Evolutionary conservation across 2,888 invertebrate genomes (phyloP).

Genomic region (Tetranychus truncatus): DNA sequence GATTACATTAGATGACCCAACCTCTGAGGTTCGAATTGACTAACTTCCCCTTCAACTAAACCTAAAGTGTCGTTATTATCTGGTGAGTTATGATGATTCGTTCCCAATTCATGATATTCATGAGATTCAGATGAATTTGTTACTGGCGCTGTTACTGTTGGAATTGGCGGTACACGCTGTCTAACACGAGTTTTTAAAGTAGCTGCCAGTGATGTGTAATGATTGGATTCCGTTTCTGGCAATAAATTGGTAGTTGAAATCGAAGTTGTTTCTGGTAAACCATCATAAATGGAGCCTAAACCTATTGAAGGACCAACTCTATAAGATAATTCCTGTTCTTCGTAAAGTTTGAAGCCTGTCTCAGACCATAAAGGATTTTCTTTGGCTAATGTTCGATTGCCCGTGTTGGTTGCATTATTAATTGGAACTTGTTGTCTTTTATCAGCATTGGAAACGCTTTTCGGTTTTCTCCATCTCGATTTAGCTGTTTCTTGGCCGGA

Average conservation of each 20-base stretch:
- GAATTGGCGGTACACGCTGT: background rate
- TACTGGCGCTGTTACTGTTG: background rate
- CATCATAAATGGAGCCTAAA: background rate
- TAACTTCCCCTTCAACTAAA: background rate
- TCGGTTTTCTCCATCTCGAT: background rate
- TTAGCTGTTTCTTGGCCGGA: background rate
- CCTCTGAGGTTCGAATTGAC: background rate
- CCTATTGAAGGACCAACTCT: background rate
- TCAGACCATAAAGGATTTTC: slow-evolving; percentile 14
- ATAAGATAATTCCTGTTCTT: slow-evolving; percentile 12
- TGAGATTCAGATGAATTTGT: background rate
- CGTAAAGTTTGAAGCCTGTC: slow-evolving; percentile 4
- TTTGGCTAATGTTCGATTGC: background rate
- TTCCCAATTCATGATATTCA: slow-evolving; percentile 8
- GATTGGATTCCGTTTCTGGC: background rate
- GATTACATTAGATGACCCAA: background rate
- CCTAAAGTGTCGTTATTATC: background rate
- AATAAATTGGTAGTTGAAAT: background rate
- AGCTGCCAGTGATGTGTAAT: slow-evolving; percentile 4
- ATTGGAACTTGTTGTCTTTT: slow-evolving; percentile 12
- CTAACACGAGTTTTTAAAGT: background rate
- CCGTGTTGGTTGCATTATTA: background rate
- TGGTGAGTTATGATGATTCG: background rate
- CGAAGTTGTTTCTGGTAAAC: background rate
- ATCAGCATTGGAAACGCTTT: slow-evolving; percentile 3